Percentiles rank a stretch among this genome's conserved stretches.
These are phyloP conservation scores for Polymixis lichenea DNA, from an alignment of 2,888 invertebrate genomes.

Conservation along the genomic window DNA sequence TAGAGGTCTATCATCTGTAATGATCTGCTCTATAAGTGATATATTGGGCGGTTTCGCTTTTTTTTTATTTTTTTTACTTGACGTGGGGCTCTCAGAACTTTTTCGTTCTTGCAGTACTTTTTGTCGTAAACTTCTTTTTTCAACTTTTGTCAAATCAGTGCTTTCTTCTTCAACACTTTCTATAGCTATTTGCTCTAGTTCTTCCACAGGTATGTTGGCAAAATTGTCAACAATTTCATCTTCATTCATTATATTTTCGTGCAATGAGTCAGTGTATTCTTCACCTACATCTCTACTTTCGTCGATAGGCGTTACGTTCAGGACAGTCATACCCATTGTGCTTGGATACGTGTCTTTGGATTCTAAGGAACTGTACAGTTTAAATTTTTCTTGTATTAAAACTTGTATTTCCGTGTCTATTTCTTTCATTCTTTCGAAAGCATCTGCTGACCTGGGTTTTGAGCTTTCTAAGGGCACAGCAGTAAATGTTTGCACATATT, in stretches of 20 bases:
- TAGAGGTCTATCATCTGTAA: slow-evolving; percentile 84
- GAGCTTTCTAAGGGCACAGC: slow-evolving; percentile 66
- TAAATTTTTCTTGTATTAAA: slow-evolving; percentile 90
- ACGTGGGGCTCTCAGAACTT: slow-evolving; percentile 76
- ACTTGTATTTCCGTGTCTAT: slow-evolving; percentile 91
- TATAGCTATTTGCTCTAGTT: slow-evolving; percentile 84
- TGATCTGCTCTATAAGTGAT: slow-evolving; percentile 86
- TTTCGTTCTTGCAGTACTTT: slow-evolving; percentile 70
- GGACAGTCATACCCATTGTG: slow-evolving; percentile 84
- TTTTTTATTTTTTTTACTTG: slow-evolving; percentile 68
- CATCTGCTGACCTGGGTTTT: slow-evolving; percentile 73
- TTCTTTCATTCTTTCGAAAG: slow-evolving; percentile 91
- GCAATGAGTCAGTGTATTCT: slow-evolving; percentile 31
- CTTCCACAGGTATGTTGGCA: slow-evolving; percentile 84
- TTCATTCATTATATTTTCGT: slow-evolving; percentile 66
- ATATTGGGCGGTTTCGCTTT: slow-evolving; percentile 82
- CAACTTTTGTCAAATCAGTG: slow-evolving; percentile 57
- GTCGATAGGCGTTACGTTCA: slow-evolving; percentile 78
- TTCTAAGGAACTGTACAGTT: slow-evolving; percentile 89
- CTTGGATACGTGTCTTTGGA: slow-evolving; percentile 76
- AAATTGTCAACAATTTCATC: slow-evolving; percentile 84
- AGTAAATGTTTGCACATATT: slow-evolving; percentile 81
- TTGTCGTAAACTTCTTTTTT: slow-evolving; percentile 70
- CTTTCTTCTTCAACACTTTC: slow-evolving; percentile 74
- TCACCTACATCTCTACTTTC: slow-evolving; percentile 52